A percentile compares a stretch with the other conserved stretches of the same genome.
Conservation (phyloP, 2,888 invertebrate species). For the Hemistola chrysoprasaria region DNA sequence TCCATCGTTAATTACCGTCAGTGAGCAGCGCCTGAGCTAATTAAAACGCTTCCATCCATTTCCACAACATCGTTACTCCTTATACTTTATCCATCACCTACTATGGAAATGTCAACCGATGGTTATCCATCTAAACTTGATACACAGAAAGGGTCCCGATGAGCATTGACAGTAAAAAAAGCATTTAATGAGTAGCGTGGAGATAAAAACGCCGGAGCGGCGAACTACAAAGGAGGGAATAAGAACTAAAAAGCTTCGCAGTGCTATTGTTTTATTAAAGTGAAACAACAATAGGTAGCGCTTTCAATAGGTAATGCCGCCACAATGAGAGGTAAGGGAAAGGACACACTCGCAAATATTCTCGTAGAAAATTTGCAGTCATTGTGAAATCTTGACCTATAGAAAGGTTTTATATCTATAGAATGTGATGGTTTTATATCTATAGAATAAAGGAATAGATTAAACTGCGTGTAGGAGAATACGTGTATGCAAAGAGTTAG, state of each 20-base stretch:
- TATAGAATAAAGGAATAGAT: too few species aligned
- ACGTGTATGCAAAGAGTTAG: too few species aligned
- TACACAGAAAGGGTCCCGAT: slow-evolving; percentile 43
- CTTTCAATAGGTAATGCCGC: slow-evolving; percentile 77
- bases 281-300: slow-evolving; percentile 81
- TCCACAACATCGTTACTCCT: slow-evolving; percentile 1
- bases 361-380: background rate
- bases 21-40: too few species aligned
- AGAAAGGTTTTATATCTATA: too few species aligned
- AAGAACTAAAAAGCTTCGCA: slow-evolving; percentile 27
- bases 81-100: slow-evolving; percentile 25
- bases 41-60: slow-evolving; percentile 3
- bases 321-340: slow-evolving; percentile 61
- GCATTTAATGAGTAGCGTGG: slow-evolving; percentile 65
- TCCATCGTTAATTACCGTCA: too few species aligned
- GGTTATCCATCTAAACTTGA: slow-evolving; percentile 40
- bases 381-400: too few species aligned
- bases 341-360: slow-evolving; percentile 46
- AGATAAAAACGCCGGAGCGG: slow-evolving; percentile 73
- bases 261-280: slow-evolving; percentile 75
- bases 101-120: slow-evolving; percentile 29
- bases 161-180: slow-evolving; percentile 38
- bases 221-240: slow-evolving; percentile 64
- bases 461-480: too few species aligned
- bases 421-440: too few species aligned